These are phyloP conservation scores for Branchellion lobata DNA, from an alignment of 2,888 invertebrate species.

Conservation along the genomic window DNA sequence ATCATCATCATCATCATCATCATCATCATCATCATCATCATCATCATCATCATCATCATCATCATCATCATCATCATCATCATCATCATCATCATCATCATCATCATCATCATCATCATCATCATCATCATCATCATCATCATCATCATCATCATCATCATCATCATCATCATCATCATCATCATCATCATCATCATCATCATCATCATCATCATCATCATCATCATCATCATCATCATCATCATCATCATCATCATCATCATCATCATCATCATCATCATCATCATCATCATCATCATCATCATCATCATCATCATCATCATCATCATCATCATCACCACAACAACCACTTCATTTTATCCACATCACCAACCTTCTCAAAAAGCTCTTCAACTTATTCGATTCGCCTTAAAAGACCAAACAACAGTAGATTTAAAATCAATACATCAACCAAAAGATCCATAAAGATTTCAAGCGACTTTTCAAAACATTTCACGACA, in stretches of 20 bases:
- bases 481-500: too few relatives aligned
- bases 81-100: constrained; percentile 37
- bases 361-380: background rate
- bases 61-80: constrained; percentile 37
- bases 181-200: constrained; percentile 14
- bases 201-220: constrained; percentile 26
- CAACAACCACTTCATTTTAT: background rate
- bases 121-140: constrained; percentile 18
- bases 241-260: constrained; percentile 15
- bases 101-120: constrained; percentile 36
- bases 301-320: constrained; percentile 5
- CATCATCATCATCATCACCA: too few relatives aligned
- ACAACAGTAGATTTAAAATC: too few relatives aligned
- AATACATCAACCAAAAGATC: too few relatives aligned
- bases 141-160: constrained; percentile 12
- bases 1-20: constrained; percentile 40
- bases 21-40: constrained; percentile 34
- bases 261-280: constrained; percentile 27
- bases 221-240: constrained; percentile 27
- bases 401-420: too few relatives aligned
- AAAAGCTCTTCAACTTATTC: too few relatives aligned
- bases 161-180: constrained; percentile 6
- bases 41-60: constrained; percentile 24
- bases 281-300: constrained; percentile 14
- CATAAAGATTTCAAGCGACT: too few relatives aligned